Evolutionary conservation across 2,113 vertebrate genomes (phyloP), one percentile per base, ranked within the genome.

Genomic region (Lepus europaeus): DNA sequence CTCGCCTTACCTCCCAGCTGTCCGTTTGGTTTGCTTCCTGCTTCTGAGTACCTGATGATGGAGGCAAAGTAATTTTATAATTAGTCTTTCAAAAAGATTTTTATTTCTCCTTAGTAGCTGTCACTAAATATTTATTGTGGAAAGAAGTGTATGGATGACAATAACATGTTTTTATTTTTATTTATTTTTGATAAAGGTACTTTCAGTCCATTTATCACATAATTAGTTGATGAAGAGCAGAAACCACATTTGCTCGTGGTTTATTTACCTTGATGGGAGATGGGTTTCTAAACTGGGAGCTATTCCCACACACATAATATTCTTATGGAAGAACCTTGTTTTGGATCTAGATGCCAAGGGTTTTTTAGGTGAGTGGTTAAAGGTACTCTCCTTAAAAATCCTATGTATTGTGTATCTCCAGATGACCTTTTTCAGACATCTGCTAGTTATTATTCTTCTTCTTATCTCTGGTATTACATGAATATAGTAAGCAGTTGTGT

Each of bases 401-500:
- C 13, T 56, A 83, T 31, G 66, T 70, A 17, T 29, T 36, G 4
- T 0, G 0, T 39, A 16, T 31, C 80, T 93, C 36, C 89, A 63
- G 27, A 73, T 81, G 82, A 20, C 9, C 53, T 33, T 74, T 92
- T 36, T 2, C 1, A 74, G 6, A 17, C 25, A 5, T 2, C 27
- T 16, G 49, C 23, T 61, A 66, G 78, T 73, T 36, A 45, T 51
- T 14, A 23, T 25, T n/a, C 53, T 77, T 56, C 82, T 84, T 49
- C 29, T 78, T 81, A 89, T 29, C 9, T 77, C 63, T 78, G 78
- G 17, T 73, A 36, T 36, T 19, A 69, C 8, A 39, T 80, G 36
- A 90, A 53, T 85, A 73, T 63, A 88, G 80, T 90, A 86, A 69
- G 39, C 36, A 91, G 22, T 36, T 94, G 22, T 19, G 90, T 64